Evolutionary conservation across 2,888 invertebrate species (phyloP).

Genomic region (Dasysyrphus albostriatus): DNA sequence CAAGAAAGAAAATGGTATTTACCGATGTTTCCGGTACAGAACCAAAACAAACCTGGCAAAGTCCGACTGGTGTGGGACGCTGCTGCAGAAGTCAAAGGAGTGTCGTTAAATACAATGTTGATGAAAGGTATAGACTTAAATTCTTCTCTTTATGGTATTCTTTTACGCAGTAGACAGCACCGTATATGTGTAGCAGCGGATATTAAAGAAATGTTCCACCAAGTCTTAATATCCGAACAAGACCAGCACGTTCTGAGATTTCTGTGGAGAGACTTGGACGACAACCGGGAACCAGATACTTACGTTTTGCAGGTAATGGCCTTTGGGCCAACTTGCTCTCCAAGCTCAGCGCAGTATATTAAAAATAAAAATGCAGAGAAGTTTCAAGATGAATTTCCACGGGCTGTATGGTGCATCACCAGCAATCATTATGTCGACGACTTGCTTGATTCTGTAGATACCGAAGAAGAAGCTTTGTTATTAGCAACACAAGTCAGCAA

Average conservation of each 20-base stretch:
- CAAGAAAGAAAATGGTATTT: not conserved
- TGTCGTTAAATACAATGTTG: not conserved
- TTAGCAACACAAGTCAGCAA: slow-evolving; percentile 17
- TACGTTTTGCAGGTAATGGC: slow-evolving; percentile 9
- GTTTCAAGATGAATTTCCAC: slow-evolving; percentile 12
- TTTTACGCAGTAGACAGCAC: not conserved
- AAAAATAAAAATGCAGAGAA: slow-evolving; percentile 16
- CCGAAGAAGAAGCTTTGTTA: slow-evolving; percentile 15
- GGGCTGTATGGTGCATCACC: slow-evolving; percentile 36
- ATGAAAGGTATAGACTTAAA: slow-evolving; percentile 9
- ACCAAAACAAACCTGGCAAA: not conserved
- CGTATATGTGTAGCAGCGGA: not conserved
- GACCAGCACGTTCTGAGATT: not conserved
- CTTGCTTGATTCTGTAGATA: slow-evolving; percentile 35
- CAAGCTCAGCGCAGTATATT: slow-evolving; percentile 3
- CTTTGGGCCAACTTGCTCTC: slow-evolving; percentile 15
- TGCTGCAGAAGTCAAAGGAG: not conserved
- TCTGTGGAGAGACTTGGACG: not conserved
- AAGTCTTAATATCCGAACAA: too few species aligned
- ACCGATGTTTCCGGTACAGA: slow-evolving; percentile 1
- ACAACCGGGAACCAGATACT: not conserved
- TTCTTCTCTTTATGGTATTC: slow-evolving; percentile 11
- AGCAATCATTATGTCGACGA: slow-evolving; percentile 52
- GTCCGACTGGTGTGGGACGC: not conserved
- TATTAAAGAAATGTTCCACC: slow-evolving; percentile 5